Evolutionary conservation across 2,797 vertebrate genomes (phyloP).

Genomic region (Zenarchopterus dispar): DNA sequence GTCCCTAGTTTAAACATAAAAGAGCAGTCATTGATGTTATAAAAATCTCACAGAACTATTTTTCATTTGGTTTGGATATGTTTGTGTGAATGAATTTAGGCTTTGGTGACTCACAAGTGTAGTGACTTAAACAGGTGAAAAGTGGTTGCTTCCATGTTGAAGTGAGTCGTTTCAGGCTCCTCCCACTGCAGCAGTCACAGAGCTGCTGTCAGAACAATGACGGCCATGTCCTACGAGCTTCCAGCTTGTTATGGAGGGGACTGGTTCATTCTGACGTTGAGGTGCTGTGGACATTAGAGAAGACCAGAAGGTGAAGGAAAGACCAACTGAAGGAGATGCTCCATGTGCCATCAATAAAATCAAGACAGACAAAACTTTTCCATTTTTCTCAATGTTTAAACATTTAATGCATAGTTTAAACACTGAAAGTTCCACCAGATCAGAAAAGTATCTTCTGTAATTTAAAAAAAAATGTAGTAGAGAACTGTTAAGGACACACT

Average conservation of each 20-base stretch:
- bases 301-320: conserved; percentile 33
- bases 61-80: no score
- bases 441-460: no score
- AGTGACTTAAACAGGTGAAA: not conserved
- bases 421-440: not conserved
- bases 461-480: no score
- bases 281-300: conserved; percentile 20
- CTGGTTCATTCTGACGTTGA: conserved; percentile 23
- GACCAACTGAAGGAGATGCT: not conserved
- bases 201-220: conserved; percentile 52
- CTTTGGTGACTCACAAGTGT: not conserved
- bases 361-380: no score
- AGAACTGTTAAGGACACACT: no score
- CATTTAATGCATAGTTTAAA: not conserved
- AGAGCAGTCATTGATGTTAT: no score
- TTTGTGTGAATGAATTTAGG: not conserved
- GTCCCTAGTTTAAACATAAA: no score
- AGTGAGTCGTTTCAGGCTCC: not conserved
- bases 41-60: no score
- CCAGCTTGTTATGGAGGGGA: conserved; percentile 33
- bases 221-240: conserved; percentile 35
- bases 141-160: not conserved
- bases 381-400: no score
- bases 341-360: no score
- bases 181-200: conserved; percentile 30